phyloP scores from a whole-genome alignment of 2,888 invertebrate genomes.

The Nomada flava region DNA sequence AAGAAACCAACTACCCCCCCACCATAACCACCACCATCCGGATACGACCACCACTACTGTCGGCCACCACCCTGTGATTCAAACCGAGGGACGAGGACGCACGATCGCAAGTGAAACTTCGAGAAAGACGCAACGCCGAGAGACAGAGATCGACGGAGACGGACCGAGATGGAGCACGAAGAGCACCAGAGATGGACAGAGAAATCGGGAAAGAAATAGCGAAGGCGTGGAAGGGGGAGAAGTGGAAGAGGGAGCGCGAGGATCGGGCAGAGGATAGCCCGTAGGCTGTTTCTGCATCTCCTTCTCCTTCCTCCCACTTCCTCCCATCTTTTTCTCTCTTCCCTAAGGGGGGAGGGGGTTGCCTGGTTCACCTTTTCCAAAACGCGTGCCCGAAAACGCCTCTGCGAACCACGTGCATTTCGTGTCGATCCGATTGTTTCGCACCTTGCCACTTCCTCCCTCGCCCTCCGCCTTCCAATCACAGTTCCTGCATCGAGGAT shows the following conservation, averaged over 20 bases:
- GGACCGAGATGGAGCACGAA: constrained; percentile 23
- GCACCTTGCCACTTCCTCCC: constrained; percentile 35
- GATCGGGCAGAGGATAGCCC: constrained; percentile 40
- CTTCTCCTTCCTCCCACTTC: constrained; percentile 45
- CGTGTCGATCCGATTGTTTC: constrained; percentile 51
- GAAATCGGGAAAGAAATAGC: constrained; percentile 16
- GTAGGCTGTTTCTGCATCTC: constrained; percentile 56
- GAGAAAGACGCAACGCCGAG: constrained; percentile 59
- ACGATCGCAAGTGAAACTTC: constrained; percentile 55
- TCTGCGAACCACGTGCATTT: constrained; percentile 59
- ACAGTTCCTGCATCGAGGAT: not conserved
- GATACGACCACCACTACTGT: constrained; percentile 71
- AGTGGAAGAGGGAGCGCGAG: constrained; percentile 27
- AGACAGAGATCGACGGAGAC: constrained; percentile 34
- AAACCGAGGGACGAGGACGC: constrained; percentile 54
- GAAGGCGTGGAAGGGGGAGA: constrained; percentile 12
- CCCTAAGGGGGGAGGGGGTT: too few species aligned
- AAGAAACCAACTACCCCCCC: constrained; percentile 73
- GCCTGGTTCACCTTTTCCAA: constrained; percentile 19
- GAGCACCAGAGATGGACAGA: constrained; percentile 33
- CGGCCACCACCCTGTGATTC: constrained; percentile 69
- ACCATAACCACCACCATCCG: constrained; percentile 77
- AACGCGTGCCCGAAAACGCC: constrained; percentile 56
- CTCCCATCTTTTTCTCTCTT: constrained; percentile 34
- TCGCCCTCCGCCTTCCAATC: not conserved